Conservation (phyloP, 2,113 vertebrate genomes). For the Dascyllus trimaculatus region DNA sequence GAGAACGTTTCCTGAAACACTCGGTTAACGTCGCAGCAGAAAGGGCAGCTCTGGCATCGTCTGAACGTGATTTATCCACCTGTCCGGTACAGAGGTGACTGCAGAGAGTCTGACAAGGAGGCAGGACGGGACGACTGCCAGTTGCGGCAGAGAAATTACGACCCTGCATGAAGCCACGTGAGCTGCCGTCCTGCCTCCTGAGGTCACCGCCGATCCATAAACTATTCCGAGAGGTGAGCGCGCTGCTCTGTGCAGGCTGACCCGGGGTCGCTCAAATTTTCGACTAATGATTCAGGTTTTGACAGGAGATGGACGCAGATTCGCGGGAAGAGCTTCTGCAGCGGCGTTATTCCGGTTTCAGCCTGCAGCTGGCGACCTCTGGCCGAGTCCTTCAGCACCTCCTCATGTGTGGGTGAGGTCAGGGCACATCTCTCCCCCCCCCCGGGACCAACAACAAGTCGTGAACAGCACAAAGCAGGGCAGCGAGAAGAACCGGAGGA, state of each 20-base stretch:
- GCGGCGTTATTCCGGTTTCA: background rate
- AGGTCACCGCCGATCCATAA: slow-evolving; percentile 32
- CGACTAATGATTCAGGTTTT: background rate
- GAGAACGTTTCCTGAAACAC: too few species aligned
- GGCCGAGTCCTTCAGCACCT: slow-evolving; percentile 23
- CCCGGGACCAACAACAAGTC: background rate
- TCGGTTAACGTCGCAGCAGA: too few species aligned
- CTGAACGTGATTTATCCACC: background rate
- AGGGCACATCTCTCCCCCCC: background rate
- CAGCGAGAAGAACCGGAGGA: background rate
- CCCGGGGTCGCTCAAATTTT: slow-evolving; percentile 23
- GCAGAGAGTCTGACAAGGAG: background rate
- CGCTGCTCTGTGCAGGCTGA: slow-evolving; percentile 2
- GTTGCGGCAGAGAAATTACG: background rate
- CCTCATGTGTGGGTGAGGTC: slow-evolving; percentile 8
- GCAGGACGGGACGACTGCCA: background rate
- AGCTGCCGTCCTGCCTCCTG: slow-evolving; percentile 8
- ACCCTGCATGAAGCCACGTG: slow-evolving; percentile 3
- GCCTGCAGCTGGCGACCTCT: slow-evolving; percentile 16
- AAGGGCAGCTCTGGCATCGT: too few species aligned
- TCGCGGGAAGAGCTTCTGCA: background rate
- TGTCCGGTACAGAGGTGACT: background rate
- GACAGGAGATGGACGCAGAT: background rate
- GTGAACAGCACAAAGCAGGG: background rate
- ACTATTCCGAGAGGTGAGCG: background rate